Percentiles rank a stretch among this genome's conserved stretches.
phyloP scores from a whole-genome alignment of 2,113 vertebrate species.

The Takifugu bimaculatus region DNA sequence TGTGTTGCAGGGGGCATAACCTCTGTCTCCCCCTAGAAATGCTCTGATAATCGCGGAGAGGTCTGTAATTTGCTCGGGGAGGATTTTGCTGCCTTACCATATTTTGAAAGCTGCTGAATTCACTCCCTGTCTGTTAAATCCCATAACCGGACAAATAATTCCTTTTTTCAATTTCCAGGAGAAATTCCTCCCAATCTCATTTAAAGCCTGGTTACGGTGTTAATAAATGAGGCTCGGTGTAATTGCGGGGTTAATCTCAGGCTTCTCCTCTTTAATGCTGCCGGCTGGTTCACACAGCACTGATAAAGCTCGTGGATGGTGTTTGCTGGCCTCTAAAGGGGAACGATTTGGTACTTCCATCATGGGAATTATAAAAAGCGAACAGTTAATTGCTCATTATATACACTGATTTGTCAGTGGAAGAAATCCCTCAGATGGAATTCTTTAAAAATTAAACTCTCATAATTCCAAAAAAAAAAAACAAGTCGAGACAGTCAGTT shows the following conservation, averaged over 20 bases:
- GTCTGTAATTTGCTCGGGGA: slow-evolving; percentile 56
- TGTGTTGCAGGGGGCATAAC: slow-evolving; percentile 28
- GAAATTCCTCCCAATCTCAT: slow-evolving; percentile 92
- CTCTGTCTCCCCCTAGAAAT: slow-evolving; percentile 34
- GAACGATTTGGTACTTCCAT: slow-evolving; percentile 51
- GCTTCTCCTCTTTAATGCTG: slow-evolving; percentile 64
- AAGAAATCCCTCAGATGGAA: slow-evolving; percentile 30
- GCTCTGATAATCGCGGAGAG: slow-evolving; percentile 33
- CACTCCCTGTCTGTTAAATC: slow-evolving; percentile 92
- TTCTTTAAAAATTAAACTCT: slow-evolving; percentile 59
- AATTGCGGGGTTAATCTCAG: slow-evolving; percentile 84
- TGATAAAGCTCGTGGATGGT: slow-evolving; percentile 48
- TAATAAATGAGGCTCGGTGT: slow-evolving; percentile 91
- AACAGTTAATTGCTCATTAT: slow-evolving; percentile 57
- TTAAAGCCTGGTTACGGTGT: slow-evolving; percentile 95
- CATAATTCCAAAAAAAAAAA: slow-evolving; percentile 25
- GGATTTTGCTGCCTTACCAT: slow-evolving; percentile 72
- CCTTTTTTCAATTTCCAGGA: slow-evolving; percentile 80
- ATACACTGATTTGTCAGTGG: slow-evolving; percentile 36
- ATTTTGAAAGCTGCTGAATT: slow-evolving; percentile 87
- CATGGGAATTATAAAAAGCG: slow-evolving; percentile 26
- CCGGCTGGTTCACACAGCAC: slow-evolving; percentile 48
- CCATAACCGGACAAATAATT: slow-evolving; percentile 84
- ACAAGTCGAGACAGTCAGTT: slow-evolving; percentile 38
- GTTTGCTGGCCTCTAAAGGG: slow-evolving; percentile 54